These are phyloP conservation scores for Tauraco erythrolophus DNA, from an alignment of 2,113 vertebrate genomes.

Conservation along the genomic window DNA sequence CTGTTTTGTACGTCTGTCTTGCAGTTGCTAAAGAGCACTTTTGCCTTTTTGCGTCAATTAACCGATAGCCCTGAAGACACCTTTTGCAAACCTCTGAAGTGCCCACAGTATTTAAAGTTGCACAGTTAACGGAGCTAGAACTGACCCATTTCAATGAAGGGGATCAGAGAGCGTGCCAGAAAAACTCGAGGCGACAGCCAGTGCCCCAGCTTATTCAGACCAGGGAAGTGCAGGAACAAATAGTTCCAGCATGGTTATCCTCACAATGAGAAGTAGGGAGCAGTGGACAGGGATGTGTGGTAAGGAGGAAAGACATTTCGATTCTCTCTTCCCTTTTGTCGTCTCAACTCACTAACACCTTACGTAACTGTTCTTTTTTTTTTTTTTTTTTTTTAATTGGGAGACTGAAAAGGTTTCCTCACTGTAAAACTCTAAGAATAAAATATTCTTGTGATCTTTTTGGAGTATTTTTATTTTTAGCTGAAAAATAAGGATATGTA, in stretches of 20 bases:
- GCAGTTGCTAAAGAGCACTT: background rate
- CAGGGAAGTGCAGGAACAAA: conserved; percentile 33
- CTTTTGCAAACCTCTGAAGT: background rate
- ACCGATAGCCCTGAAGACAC: background rate
- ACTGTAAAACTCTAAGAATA: background rate
- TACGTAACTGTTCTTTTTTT: background rate
- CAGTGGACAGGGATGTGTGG: accelerated
- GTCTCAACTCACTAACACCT: background rate
- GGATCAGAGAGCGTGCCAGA: conserved; percentile 10
- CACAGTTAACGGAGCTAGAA: background rate
- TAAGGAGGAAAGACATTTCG: background rate
- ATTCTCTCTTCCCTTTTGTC: background rate
- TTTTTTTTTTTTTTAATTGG: background rate
- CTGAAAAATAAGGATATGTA: background rate
- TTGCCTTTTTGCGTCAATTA: background rate
- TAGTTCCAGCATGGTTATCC: background rate
- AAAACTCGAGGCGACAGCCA: conserved; percentile 37
- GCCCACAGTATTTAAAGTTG: background rate
- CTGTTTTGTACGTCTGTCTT: background rate
- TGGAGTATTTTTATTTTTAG: background rate
- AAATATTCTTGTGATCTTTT: background rate
- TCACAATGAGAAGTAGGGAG: conserved; percentile 39
- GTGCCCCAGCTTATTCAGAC: conserved; percentile 33
- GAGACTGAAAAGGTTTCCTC: background rate
- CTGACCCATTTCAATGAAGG: conserved; percentile 9